phyloP scores from a whole-genome alignment of 2,888 invertebrate genomes.

The Agonopterix subpropinquella region DNA sequence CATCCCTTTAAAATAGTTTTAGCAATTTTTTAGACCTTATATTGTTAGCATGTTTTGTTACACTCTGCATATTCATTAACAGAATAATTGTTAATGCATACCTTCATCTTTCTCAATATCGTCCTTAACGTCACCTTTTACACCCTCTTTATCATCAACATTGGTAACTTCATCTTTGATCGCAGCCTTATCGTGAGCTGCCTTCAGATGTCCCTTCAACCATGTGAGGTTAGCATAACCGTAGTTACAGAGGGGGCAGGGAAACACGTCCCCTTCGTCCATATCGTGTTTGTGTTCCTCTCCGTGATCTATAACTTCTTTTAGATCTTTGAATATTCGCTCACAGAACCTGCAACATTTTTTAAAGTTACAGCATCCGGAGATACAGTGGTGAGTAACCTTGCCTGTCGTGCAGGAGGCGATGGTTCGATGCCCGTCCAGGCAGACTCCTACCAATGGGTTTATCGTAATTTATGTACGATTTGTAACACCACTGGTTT shows the following conservation, averaged over 20 bases:
- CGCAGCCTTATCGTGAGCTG: constrained; percentile 43
- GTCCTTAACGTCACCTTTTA: not conserved
- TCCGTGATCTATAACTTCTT: constrained; percentile 45
- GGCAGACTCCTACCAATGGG: no score
- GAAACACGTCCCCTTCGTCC: constrained; percentile 54
- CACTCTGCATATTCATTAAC: no score
- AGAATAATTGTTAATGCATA: no score
- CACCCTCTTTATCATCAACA: not conserved
- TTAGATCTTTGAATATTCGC: constrained; percentile 32
- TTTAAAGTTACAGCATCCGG: not conserved
- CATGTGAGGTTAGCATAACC: constrained; percentile 61
- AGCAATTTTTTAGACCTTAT: no score
- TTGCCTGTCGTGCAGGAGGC: no score
- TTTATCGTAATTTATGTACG: no score
- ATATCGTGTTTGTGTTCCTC: constrained; percentile 51
- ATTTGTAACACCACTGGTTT: no score
- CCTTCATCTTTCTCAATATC: constrained; percentile 3
- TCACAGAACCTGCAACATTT: constrained; percentile 47
- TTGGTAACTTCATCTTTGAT: constrained; percentile 3
- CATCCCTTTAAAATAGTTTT: no score
- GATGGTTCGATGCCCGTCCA: no score
- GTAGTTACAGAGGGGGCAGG: constrained; percentile 62
- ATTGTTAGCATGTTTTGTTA: no score
- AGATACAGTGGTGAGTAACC: not conserved
- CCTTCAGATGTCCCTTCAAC: constrained; percentile 55